These are phyloP conservation scores for Nettapus auritus DNA, from an alignment of 2,113 vertebrate species.

Conservation along the genomic window DNA sequence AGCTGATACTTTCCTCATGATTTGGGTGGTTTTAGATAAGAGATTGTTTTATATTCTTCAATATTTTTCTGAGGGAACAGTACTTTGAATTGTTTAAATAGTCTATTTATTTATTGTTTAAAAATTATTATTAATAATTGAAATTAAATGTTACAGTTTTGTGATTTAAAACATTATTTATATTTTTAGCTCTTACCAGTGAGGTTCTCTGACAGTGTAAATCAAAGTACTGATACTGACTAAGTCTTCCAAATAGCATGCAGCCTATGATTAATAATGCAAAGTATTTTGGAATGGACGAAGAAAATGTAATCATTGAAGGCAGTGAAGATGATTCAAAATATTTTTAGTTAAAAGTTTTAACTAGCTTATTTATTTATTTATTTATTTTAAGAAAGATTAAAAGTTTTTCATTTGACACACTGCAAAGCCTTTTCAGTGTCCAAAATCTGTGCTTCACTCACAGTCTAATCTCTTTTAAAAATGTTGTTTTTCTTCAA, in stretches of 20 bases:
- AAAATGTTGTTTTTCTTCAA: not conserved
- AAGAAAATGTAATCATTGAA: not conserved
- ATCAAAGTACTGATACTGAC: not conserved
- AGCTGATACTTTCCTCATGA: not conserved
- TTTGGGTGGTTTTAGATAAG: not conserved
- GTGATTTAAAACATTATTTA: not conserved
- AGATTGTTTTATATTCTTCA: not conserved
- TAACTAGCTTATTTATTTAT: not conserved
- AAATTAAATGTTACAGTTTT: not conserved
- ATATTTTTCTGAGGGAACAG: not conserved
- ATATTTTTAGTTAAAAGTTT: not conserved
- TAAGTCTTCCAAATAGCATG: not conserved
- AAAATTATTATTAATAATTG: not conserved
- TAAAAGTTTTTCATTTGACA: not conserved
- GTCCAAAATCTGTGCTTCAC: not conserved
- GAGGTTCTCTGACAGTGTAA: not conserved
- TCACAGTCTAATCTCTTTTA: not conserved
- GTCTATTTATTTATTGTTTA: not conserved
- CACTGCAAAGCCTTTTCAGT: not conserved
- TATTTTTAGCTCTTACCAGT: not conserved
- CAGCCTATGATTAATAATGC: not conserved
- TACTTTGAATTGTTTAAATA: not conserved
- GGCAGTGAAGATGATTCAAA: not conserved
- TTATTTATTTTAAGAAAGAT: not conserved
- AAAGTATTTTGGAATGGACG: not conserved